Conservation (phyloP, 2,888 invertebrate species). For the Limnephilus marmoratus region DNA sequence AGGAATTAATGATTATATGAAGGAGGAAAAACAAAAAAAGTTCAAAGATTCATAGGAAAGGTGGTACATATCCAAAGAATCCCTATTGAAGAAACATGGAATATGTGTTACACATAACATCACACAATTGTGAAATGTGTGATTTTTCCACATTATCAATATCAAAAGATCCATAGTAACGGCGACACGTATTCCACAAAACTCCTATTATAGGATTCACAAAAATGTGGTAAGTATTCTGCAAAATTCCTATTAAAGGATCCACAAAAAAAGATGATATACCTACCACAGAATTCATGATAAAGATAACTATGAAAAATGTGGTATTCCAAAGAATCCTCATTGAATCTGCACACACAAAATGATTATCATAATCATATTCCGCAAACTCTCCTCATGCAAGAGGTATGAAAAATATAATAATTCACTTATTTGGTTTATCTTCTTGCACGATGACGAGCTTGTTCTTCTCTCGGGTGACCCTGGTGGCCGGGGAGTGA, state of each 20-base stretch:
- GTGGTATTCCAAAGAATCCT: neutral
- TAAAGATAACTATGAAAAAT: neutral
- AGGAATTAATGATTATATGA: no score
- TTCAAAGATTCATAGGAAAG: no score
- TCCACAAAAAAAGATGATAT: no score
- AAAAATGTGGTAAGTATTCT: neutral
- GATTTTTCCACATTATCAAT: neutral
- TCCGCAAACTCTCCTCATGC: neutral
- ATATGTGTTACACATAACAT: neutral
- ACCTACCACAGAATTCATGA: no score
- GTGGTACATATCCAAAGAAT: neutral
- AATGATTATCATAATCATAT: neutral
- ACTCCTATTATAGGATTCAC: neutral
- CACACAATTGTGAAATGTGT: neutral
- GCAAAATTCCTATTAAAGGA: neutral
- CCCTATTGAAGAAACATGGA: neutral
- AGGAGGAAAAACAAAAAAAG: no score
- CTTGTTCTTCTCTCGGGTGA: constrained; percentile 90
- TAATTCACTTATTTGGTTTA: constrained; percentile 68
- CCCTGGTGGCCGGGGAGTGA: constrained; percentile 83
- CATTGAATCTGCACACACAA: neutral
- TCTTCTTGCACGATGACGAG: constrained; percentile 86
- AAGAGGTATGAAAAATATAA: constrained; percentile 11
- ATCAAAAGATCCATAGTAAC: neutral
- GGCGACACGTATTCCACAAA: neutral